Base-by-base conservation (phyloP, 2,888 invertebrate genomes). In the Malthinus flaveolus region DNA sequence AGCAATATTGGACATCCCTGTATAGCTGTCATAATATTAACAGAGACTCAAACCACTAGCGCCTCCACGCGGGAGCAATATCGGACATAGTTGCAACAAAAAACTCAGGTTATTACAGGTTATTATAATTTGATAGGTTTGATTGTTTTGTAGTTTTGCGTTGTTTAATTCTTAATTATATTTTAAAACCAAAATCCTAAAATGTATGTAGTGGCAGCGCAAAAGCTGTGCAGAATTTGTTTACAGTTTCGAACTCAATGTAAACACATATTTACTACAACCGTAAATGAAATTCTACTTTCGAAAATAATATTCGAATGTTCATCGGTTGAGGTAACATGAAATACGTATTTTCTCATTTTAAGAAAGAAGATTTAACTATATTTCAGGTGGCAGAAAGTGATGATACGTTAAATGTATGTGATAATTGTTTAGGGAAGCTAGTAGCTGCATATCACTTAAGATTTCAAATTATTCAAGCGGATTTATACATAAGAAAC, bases 401-500 rank as follows among this genome's bases (percentile, higher is more conserved):
- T 7, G 55, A 59, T 31, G 51, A 45, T 42, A 36, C 58, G 12
- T 31, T 47, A 1, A 45, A 36, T 6, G 56, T 59, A 12, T 62
- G 61, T 51, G 8, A 8, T 1, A 15, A 12, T 7, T 62, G 61
- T 31, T 31, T 47, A 5, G 8, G 8, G 2, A 59, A 48, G 33
- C 23, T 62, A 7, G 11, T 5, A 1, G 39, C 33, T 9, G 55
- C 59, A 8, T 35, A 44, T 37, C 11, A 23, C 1, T 32, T 62
- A 4, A 37, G 39, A 7, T 37, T 55, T 11, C 55, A 55, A 44
- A 59, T 61, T n/a, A 50, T 61, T 15, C 42, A 42, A 33, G 32
- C 61, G n/a, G 59, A 59, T n/a, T 7, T 15, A 11, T 49, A 58
- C 11, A 36, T 58, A 10, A 31, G 47, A 11, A 32, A 47, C 7